Percentiles rank a stretch among this genome's conserved stretches.
Evolutionary conservation across 2,797 vertebrate species (phyloP).

Genomic region (Geotrypetes seraphini): DNA sequence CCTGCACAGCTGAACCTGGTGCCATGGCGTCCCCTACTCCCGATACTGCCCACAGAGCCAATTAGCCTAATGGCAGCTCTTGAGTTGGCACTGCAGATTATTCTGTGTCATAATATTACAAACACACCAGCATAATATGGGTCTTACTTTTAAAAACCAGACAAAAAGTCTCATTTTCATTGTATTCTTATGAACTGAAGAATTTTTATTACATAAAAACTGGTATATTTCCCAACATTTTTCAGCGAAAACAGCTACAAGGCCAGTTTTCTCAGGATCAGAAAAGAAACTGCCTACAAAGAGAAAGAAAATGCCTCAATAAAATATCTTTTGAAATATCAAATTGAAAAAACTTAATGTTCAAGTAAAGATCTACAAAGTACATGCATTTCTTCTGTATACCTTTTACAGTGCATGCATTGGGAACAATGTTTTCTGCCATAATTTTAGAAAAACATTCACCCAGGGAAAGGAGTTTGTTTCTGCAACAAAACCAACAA

Average conservation of each 20-base stretch:
- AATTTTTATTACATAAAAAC: slow-evolving; percentile 23
- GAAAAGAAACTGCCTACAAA: slow-evolving; percentile 51
- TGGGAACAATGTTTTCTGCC: slow-evolving; percentile 64
- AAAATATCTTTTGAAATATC: neutral
- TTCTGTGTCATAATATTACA: too few species aligned
- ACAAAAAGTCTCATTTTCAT: slow-evolving; percentile 75
- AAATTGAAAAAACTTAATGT: neutral
- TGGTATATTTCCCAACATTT: slow-evolving; percentile 72
- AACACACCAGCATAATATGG: too few species aligned
- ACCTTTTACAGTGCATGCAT: slow-evolving; percentile 72
- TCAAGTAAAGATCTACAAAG: neutral
- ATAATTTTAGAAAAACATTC: slow-evolving; percentile 73
- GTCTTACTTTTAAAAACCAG: slow-evolving; percentile 79
- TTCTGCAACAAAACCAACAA: slow-evolving; percentile 47
- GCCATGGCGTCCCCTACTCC: too few species aligned
- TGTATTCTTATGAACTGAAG: slow-evolving; percentile 28
- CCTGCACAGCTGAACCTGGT: too few species aligned
- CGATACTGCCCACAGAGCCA: too few species aligned
- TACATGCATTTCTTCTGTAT: too few species aligned
- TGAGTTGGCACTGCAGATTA: too few species aligned
- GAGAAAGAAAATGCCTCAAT: neutral
- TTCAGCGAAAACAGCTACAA: slow-evolving; percentile 39
- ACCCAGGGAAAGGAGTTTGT: slow-evolving; percentile 41
- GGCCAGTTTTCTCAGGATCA: slow-evolving; percentile 23
- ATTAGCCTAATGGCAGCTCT: too few species aligned